These are phyloP conservation scores for Laspeyria flexula DNA, from an alignment of 2,888 invertebrate species.

Conservation along the genomic window DNA sequence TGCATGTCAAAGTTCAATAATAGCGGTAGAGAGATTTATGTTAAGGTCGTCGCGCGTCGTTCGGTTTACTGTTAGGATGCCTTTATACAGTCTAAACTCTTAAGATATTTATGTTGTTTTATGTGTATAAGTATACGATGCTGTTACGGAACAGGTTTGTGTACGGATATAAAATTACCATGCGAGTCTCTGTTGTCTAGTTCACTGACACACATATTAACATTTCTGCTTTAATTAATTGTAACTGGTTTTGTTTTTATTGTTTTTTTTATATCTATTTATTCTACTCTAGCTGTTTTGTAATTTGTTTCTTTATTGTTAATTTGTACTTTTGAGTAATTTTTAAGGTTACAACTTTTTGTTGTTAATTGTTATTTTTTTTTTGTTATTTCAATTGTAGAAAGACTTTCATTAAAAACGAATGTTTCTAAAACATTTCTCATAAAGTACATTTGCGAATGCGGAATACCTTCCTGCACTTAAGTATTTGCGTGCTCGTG, in stretches of 20 bases:
- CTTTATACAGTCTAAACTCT: slow-evolving; percentile 29
- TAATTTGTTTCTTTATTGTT: background rate
- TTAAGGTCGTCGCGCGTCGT: slow-evolving; percentile 38
- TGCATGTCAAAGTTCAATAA: slow-evolving; percentile 47
- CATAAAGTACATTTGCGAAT: too few relatives aligned
- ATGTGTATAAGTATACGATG: slow-evolving; percentile 19
- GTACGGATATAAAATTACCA: slow-evolving; percentile 47
- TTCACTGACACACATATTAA: slow-evolving; percentile 58
- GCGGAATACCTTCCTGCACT: too few relatives aligned
- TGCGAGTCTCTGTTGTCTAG: slow-evolving; percentile 56
- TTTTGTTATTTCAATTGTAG: background rate
- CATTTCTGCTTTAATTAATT: slow-evolving; percentile 41
- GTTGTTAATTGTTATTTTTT: background rate
- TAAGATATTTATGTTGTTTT: slow-evolving; percentile 30
- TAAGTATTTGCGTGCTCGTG: too few relatives aligned
- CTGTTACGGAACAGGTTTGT: slow-evolving; percentile 54
- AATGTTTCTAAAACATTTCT: too few relatives aligned
- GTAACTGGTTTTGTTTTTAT: slow-evolving; percentile 35
- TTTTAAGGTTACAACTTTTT: background rate
- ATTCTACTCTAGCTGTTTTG: background rate
- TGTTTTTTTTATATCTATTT: slow-evolving; percentile 2
- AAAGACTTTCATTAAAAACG: too few relatives aligned
- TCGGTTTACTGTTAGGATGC: slow-evolving; percentile 38
- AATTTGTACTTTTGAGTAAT: background rate
- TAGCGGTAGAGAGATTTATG: slow-evolving; percentile 22